These are phyloP conservation scores for Cervus canadensis DNA, from an alignment of 2,113 vertebrate genomes.

Conservation along the genomic window DNA sequence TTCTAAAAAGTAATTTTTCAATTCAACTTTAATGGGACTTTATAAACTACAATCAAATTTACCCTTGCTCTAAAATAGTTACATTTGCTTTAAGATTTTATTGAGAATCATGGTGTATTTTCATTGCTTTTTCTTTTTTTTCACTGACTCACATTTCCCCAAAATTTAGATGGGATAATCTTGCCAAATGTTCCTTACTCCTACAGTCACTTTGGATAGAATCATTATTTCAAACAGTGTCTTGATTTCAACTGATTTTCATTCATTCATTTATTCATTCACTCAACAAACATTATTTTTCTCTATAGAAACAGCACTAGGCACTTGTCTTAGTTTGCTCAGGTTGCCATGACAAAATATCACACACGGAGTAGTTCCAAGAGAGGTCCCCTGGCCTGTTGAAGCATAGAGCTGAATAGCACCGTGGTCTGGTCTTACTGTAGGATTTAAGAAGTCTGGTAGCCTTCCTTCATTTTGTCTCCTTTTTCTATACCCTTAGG, in stretches of 20 bases:
- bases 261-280: not conserved
- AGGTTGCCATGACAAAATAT: not conserved
- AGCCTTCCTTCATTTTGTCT: not conserved
- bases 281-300: not conserved
- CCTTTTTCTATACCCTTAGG: not conserved
- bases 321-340: not conserved
- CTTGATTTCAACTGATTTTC: constrained; percentile 1
- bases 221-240: not conserved
- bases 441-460: not conserved
- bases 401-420: not conserved
- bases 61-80: constrained; percentile 18
- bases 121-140: not conserved
- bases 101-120: not conserved
- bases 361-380: not conserved
- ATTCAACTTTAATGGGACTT: constrained; percentile 44
- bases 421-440: not conserved
- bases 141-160: not conserved
- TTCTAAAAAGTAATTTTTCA: constrained; percentile 61
- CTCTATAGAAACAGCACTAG: not conserved
- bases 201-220: not conserved
- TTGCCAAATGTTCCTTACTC: not conserved
- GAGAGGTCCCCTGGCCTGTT: not conserved
- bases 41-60: constrained; percentile 29
- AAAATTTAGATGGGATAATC: not conserved
- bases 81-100: not conserved